Conservation (phyloP, 2,888 invertebrate species). For the Drosophila kanekoi region DNA sequence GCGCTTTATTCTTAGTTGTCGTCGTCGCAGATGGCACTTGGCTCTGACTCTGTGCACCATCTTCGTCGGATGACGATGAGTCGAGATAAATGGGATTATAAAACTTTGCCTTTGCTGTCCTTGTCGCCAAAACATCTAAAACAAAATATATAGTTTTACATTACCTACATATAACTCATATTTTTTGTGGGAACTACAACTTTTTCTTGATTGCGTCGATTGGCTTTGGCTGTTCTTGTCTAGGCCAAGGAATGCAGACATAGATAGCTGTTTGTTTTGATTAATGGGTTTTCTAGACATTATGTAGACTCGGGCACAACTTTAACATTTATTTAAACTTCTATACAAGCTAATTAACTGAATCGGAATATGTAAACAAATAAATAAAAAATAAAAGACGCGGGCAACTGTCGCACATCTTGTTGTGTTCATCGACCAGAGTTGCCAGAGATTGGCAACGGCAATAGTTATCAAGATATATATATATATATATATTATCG, state of each 20-base stretch:
- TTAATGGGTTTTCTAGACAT: conserved; percentile 38
- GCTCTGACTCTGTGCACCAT: conserved; percentile 19
- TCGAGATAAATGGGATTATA: conserved; percentile 82
- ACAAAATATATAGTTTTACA: not conserved
- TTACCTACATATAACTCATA: not conserved
- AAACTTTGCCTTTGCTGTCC: conserved; percentile 41
- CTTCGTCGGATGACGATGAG: conserved; percentile 81
- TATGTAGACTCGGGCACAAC: conserved; percentile 1
- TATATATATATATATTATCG: too few species aligned
- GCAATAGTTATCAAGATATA: not conserved
- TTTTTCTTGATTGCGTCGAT: conserved; percentile 31
- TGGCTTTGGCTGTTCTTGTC: conserved; percentile 44
- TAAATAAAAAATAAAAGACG: conserved; percentile 34
- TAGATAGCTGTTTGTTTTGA: conserved; percentile 70
- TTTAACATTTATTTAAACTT: not conserved
- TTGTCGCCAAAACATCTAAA: conserved; percentile 37
- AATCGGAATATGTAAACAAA: conserved; percentile 25
- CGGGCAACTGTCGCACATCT: conserved; percentile 24
- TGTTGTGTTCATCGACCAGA: conserved; percentile 5
- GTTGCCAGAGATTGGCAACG: conserved; percentile 10
- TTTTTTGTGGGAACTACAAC: conserved; percentile 6
- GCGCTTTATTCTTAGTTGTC: conserved; percentile 11
- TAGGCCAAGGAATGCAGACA: conserved; percentile 75
- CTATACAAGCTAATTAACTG: conserved; percentile 17
- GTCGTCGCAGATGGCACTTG: not conserved